A percentile compares a stretch with the other conserved stretches of the same genome.
Evolutionary conservation across 2,888 invertebrate species (phyloP).

Genomic region (Erebia ligea): DNA sequence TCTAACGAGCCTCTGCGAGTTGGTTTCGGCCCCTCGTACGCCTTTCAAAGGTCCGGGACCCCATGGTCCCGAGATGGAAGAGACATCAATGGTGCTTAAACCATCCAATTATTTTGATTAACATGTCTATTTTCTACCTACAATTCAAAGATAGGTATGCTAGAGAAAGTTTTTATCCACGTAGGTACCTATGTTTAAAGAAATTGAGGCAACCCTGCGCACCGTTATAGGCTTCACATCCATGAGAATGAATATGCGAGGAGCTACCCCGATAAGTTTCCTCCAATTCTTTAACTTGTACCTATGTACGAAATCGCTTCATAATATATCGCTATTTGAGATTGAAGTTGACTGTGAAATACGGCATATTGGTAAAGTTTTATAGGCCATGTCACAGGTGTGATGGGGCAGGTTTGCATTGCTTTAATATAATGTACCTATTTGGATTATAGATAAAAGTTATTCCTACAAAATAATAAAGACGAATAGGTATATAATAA

Average conservation of each 20-base stretch:
- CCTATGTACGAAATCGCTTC: constrained; percentile 66
- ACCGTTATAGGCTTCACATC: constrained; percentile 54
- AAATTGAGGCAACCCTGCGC: constrained; percentile 48
- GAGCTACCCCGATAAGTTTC: constrained; percentile 67
- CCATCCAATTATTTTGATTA: no score
- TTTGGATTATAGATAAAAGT: constrained; percentile 25
- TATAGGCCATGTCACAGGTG: constrained; percentile 78
- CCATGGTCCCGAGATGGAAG: no score
- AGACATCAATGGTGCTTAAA: no score
- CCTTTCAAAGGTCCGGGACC: no score
- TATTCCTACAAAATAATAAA: constrained; percentile 10
- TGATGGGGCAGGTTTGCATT: constrained; percentile 48
- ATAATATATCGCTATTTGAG: constrained; percentile 80
- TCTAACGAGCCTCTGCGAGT: no score
- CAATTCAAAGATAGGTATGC: not conserved
- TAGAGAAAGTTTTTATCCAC: not conserved
- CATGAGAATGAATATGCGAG: constrained; percentile 68
- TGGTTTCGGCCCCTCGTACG: no score
- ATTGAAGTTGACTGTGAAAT: constrained; percentile 79
- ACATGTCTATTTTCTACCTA: no score
- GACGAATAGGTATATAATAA: not conserved
- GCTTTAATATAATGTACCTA: constrained; percentile 19
- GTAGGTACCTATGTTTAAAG: not conserved
- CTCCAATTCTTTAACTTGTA: constrained; percentile 71
- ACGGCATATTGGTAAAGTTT: constrained; percentile 81